Evolutionary conservation across 2,888 invertebrate species (phyloP), one percentile per base, ranked within the genome.

Genomic region (Lycia hirtaria): DNA sequence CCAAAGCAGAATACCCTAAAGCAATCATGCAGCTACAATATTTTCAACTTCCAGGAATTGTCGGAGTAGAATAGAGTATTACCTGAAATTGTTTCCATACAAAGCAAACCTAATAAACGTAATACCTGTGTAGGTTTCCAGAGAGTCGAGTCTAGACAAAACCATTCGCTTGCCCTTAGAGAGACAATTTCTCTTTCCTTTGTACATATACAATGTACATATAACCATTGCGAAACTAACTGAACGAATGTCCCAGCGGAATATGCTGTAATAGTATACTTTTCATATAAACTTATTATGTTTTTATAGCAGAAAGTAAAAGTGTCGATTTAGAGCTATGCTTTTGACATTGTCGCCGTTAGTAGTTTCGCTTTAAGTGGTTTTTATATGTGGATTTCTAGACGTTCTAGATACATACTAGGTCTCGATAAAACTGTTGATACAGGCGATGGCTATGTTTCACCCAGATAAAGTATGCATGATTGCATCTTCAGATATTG

Each of bases 201-300:
- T 64, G 56, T 60, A 58, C 59, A 41, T 51, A 51, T 43, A 37
- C 58, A 62, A 41, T 51, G 53, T 43, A 37, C 58, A 62, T 57
- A 61, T 49, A 52, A 35, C 30, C 43, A 49, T 61, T 65, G 68
- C 68, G 71, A 72, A 72, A 73, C 61, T 63, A 67, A 58, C 68
- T 62, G 51, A 52, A 68, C 28, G 51, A 52, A 68, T 22, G 32
- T 53, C 69, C 67, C 60, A 38, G 64, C 68, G 70, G 69, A 35
- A 35, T 33, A 47, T 37, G 35, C 35, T 17, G 24, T 47, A 24
- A 37, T 22, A 33, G 7, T 45, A 45, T 47, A 19, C 44, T 40
- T 62, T 65, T 67, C 64, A 66, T 64, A 69, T 68, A 59, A 65
- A 48, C 53, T 35, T 43, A 15, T 17, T 17, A 32, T 20, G 28